phyloP scores from a whole-genome alignment of 2,113 vertebrate species.

The Conger conger region DNA sequence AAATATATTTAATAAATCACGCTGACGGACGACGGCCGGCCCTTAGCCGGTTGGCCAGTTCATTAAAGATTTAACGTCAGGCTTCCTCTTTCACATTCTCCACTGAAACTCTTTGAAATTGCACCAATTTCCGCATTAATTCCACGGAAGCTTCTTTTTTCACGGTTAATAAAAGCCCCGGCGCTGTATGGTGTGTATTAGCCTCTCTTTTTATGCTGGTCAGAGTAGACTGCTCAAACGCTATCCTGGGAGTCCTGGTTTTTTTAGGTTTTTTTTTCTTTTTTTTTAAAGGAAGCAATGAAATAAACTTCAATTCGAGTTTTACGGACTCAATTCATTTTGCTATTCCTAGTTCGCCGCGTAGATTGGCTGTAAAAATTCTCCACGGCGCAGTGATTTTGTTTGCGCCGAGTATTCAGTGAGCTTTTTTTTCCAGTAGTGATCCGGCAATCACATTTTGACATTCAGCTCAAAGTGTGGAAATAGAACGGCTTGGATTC shows the following conservation, averaged over 20 bases:
- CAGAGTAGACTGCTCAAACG: not conserved
- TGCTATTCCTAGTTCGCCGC: not conserved
- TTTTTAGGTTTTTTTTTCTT: too few species aligned
- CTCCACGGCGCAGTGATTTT: not conserved
- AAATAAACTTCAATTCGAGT: not conserved
- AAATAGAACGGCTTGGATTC: not conserved
- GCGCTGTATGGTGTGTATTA: not conserved
- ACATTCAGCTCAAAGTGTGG: not conserved
- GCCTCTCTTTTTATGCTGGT: not conserved
- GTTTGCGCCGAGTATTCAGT: not conserved
- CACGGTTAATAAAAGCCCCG: not conserved
- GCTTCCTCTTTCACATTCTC: not conserved
- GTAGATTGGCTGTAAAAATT: not conserved
- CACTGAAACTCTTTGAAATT: not conserved
- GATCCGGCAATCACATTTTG: not conserved
- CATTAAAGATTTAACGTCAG: slow-evolving; percentile 7
- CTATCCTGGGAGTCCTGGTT: not conserved
- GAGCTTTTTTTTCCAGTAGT: too few species aligned
- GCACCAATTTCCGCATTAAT: not conserved
- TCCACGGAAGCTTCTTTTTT: not conserved
- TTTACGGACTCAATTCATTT: not conserved
- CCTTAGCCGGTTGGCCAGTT: not conserved
- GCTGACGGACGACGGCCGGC: not conserved
- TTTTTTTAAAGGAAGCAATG: not conserved
- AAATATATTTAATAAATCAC: not conserved